Base-by-base conservation (phyloP, 2,888 invertebrate species). In the Ennomos quercinarius region DNA sequence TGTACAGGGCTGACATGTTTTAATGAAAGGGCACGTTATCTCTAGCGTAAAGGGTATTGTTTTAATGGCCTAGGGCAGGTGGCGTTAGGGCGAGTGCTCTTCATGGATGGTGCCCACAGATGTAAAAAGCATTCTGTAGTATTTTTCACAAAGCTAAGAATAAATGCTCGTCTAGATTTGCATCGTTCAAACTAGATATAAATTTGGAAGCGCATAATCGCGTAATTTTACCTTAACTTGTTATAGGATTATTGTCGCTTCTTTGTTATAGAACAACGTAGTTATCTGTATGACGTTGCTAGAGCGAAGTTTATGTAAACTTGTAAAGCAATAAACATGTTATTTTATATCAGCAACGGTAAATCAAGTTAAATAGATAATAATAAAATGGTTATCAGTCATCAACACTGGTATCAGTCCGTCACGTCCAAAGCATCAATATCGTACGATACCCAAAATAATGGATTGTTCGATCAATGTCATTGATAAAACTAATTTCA, bases 341-440 rank as follows among this genome's bases (percentile, higher is more conserved):
- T 35, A 46, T 8, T n/a, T 27, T 10, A 8, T 35, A 44, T 44
- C 34, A n/a, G 34, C 9, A 9, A 27, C 40, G 17, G n/a, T 42
- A 17, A 43, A 55, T 37, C 37, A 37, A 48, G 17, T 27, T 40
- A 44, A 56, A 57, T 40, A 55, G 37, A 49, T 39, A 13, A 38
- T 43, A 27, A 11, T 37, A 27, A 47, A 27, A 9, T 55, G n/a
- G n/a, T 55, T 55, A 55, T 48, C 42, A 48, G 10, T 27, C 11
- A 48, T 37, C 10, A 13, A 39, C 42, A 40, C 40, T 12, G 5
- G 39, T 52, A 64, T 59, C 64, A 54, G 57, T 47, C 47, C 34
- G 55, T 8, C 43, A 34, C 27, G 13, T 27, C 8, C 11, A n/a
- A 37, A 45, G 8, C 42, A 46, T 50, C 37, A 50, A 37, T 41